Conservation (phyloP, 2,113 vertebrate genomes). For the Haemorhous mexicanus region DNA sequence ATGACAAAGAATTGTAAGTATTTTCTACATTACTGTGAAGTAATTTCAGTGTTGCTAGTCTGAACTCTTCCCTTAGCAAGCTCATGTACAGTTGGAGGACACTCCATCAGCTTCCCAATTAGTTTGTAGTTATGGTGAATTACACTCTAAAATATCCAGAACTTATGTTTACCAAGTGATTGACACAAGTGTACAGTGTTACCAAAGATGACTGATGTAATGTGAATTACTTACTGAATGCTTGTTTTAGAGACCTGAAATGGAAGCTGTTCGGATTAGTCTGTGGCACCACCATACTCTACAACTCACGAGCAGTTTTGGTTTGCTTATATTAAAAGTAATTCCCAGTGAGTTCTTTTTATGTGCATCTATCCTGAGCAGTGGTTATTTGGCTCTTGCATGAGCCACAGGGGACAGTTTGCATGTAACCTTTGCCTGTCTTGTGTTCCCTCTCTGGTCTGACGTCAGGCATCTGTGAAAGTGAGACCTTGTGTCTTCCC, state of each 20-base stretch:
- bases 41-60: not conserved
- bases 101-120: not conserved
- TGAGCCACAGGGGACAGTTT: not conserved
- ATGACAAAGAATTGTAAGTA: not conserved
- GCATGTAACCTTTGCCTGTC: not conserved
- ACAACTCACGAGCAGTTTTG: not conserved
- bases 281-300: not conserved
- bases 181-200: not conserved
- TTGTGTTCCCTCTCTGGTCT: not conserved
- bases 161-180: not conserved
- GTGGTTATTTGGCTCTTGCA: not conserved
- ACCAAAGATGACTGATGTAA: constrained; percentile 12
- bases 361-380: not conserved
- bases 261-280: not conserved
- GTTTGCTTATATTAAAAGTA: constrained; percentile 12
- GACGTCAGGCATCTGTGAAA: not conserved
- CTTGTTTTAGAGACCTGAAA: not conserved
- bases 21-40: not conserved
- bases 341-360: not conserved
- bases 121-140: not conserved
- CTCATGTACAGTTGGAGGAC: not conserved
- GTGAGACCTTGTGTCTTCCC: not conserved
- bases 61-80: not conserved
- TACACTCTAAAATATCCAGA: not conserved
- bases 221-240: not conserved